Percentiles rank a stretch among this genome's conserved stretches.
Evolutionary conservation across 2,797 vertebrate genomes (phyloP).

Genomic region (Coilia nasus): DNA sequence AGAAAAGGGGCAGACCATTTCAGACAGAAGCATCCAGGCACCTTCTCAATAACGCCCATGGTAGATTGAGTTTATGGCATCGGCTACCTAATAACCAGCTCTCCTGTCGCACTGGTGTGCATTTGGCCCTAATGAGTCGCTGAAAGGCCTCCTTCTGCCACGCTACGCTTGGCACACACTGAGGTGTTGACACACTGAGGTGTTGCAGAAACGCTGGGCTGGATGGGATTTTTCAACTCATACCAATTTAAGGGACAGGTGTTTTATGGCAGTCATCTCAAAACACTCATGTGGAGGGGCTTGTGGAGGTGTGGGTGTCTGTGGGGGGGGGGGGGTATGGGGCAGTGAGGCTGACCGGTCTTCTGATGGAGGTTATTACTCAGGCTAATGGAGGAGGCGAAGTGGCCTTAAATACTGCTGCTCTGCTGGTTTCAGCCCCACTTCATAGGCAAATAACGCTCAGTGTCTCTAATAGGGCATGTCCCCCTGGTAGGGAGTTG

Average conservation of each 20-base stretch:
- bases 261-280: slow-evolving; percentile 54
- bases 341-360: slow-evolving; percentile 59
- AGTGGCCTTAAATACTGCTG: slow-evolving; percentile 68
- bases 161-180: slow-evolving; percentile 67
- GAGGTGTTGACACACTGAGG: slow-evolving; percentile 70
- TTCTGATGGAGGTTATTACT: slow-evolving; percentile 77
- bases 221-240: slow-evolving; percentile 58
- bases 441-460: slow-evolving; percentile 78
- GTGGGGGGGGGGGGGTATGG: slow-evolving; percentile 11
- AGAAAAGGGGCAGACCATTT: not conserved
- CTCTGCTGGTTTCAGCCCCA: slow-evolving; percentile 73
- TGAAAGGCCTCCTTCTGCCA: slow-evolving; percentile 71
- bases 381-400: slow-evolving; percentile 71
- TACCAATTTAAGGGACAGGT: slow-evolving; percentile 69
- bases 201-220: slow-evolving; percentile 58
- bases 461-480: slow-evolving; percentile 76
- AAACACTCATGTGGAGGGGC: slow-evolving; percentile 31
- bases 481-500: slow-evolving; percentile 70
- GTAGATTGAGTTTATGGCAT: slow-evolving; percentile 19
- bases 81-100: not conserved
- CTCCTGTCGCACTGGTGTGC: slow-evolving; percentile 8
- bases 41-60: not conserved
- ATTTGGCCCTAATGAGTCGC: slow-evolving; percentile 32
- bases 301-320: slow-evolving; percentile 24
- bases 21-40: not conserved